A percentile compares a stretch with the other conserved stretches of the same genome.
These are phyloP conservation scores for Harpegnathos saltator DNA, from an alignment of 1,140 invertebrate species.

Conservation along the genomic window DNA sequence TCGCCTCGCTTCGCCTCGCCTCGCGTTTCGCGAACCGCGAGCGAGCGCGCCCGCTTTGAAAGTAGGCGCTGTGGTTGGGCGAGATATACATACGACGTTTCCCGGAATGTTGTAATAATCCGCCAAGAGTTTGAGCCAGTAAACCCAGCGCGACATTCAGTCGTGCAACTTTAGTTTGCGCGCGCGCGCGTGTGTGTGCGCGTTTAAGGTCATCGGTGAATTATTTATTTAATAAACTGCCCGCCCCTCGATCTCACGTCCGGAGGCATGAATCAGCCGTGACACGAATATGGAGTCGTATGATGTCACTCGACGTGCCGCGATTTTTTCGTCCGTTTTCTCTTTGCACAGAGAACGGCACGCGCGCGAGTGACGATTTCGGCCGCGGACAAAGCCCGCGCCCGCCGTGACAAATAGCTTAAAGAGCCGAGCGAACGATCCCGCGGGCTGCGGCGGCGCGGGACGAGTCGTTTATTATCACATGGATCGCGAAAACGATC, in stretches of 20 bases:
- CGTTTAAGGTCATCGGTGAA: neutral
- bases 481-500: constrained; percentile 45
- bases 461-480: constrained; percentile 37
- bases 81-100: neutral
- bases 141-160: neutral
- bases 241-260: constrained; percentile 17
- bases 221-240: constrained; percentile 58
- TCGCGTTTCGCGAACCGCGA: too few species aligned
- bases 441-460: neutral
- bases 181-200: too few species aligned
- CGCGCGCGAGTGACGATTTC: neutral
- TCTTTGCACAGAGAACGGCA: neutral
- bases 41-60: neutral
- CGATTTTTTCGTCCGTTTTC: constrained; percentile 50
- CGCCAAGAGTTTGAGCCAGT: neutral
- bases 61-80: neutral
- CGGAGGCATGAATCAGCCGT: neutral
- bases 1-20: too few species aligned
- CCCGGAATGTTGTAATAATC: constrained; percentile 30
- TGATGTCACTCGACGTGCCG: constrained; percentile 37
- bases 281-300: constrained; percentile 46
- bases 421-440: neutral
- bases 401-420: constrained; percentile 18
- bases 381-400: neutral
- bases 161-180: neutral